Percentiles rank a stretch among this genome's conserved stretches.
Evolutionary conservation across 2,888 invertebrate species (phyloP).

Genomic region (Drosophila koepferae): DNA sequence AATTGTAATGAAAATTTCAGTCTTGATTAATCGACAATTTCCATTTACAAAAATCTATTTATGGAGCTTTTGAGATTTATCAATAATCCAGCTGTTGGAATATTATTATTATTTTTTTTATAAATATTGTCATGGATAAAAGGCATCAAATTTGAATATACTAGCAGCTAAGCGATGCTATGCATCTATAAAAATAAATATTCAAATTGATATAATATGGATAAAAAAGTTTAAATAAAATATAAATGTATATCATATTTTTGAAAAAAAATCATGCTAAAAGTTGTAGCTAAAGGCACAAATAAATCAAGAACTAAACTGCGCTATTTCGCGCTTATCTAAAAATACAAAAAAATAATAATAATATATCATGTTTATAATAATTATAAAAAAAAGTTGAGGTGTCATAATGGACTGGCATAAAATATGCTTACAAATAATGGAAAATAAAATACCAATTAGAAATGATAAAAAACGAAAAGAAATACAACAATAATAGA

Average conservation of each 20-base stretch:
- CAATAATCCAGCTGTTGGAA: neutral
- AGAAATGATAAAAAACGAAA: constrained; percentile 40
- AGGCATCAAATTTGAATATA: neutral
- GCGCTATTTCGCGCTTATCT: neutral
- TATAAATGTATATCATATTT: neutral
- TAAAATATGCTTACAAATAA: constrained; percentile 12
- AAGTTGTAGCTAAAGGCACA: neutral
- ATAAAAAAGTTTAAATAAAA: neutral
- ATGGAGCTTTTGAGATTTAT: neutral
- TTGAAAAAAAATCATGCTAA: no score
- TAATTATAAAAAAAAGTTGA: neutral
- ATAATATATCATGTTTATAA: neutral
- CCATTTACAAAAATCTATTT: neutral
- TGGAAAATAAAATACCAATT: constrained; percentile 12
- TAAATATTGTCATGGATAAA: constrained; percentile 27
- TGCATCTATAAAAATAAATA: constrained; percentile 6
- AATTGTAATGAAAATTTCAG: neutral
- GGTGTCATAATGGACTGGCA: no score
- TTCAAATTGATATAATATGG: neutral
- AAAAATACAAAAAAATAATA: neutral
- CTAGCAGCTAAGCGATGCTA: constrained; percentile 5
- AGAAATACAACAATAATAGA: constrained; percentile 45
- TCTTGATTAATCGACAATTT: neutral
- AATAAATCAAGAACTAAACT: neutral
- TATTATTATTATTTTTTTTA: neutral